Percentiles rank a stretch among this genome's conserved stretches.
Evolutionary conservation across 2,113 vertebrate species (phyloP).

Genomic region (Hypanus sabinus): DNA sequence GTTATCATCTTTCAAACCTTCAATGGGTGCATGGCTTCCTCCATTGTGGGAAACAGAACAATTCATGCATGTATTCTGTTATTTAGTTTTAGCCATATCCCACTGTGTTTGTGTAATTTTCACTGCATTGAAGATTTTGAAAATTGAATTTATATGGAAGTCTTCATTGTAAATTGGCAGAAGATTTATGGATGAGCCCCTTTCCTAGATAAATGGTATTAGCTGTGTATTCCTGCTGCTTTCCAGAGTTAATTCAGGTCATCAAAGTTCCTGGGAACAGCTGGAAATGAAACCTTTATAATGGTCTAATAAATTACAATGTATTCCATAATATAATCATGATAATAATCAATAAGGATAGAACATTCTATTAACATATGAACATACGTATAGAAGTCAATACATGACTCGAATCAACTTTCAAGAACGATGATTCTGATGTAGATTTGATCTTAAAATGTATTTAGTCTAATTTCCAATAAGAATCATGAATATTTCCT

Average conservation of each 20-base stretch:
- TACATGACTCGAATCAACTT: not conserved
- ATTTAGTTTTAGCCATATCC: not conserved
- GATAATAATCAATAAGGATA: not conserved
- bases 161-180: not conserved
- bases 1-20: not conserved
- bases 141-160: not conserved
- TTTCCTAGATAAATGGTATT: not conserved
- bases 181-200: not conserved
- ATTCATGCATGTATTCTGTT: not conserved
- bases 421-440: not conserved
- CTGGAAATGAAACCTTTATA: not conserved
- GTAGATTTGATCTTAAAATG: not conserved
- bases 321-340: not conserved
- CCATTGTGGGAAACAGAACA: not conserved
- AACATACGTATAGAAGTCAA: not conserved
- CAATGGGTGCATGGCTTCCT: not conserved
- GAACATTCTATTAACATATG: not conserved
- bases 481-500: too few relatives aligned
- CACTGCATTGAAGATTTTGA: not conserved
- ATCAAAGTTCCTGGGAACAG: not conserved
- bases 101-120: not conserved
- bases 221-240: not conserved
- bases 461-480: too few relatives aligned
- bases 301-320: not conserved
- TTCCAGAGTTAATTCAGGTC: not conserved